A percentile compares a stretch with the other conserved stretches of the same genome.
These are phyloP conservation scores for Misgurnus mizolepis DNA, from an alignment of 2,113 vertebrate genomes.

Conservation along the genomic window DNA sequence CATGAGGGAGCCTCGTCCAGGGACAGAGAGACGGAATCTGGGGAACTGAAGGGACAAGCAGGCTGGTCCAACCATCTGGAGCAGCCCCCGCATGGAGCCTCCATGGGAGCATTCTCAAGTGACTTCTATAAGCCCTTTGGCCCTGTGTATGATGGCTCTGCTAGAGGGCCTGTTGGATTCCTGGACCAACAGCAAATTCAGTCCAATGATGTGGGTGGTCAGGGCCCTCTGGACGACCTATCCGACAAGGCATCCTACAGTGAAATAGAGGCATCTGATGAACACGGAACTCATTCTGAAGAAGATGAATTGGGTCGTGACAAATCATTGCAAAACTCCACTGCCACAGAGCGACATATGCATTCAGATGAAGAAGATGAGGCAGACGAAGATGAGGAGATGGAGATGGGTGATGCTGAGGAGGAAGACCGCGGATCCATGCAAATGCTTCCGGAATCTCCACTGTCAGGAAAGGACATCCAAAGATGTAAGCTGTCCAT, in stretches of 20 bases:
- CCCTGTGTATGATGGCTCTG: conserved; percentile 79
- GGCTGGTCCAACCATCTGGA: conserved; percentile 88
- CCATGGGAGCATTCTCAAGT: conserved; percentile 82
- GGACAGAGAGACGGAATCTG: conserved; percentile 76
- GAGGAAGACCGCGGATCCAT: conserved; percentile 66
- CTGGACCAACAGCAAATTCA: conserved; percentile 74
- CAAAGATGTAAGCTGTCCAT: conserved; percentile 46
- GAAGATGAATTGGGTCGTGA: conserved; percentile 78
- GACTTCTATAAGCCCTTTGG: conserved; percentile 96
- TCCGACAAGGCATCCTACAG: conserved; percentile 85
- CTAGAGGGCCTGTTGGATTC: conserved; percentile 76
- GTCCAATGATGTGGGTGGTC: conserved; percentile 73
- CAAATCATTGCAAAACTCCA: conserved; percentile 70
- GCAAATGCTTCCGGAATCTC: conserved; percentile 66
- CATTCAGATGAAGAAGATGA: conserved; percentile 66
- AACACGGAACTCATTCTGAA: conserved; percentile 81
- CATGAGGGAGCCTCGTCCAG: conserved; percentile 63
- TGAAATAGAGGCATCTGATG: conserved; percentile 85
- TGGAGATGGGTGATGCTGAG: conserved; percentile 65
- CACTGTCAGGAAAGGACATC: conserved; percentile 51
- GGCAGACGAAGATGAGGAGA: conserved; percentile 69
- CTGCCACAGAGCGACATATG: conserved; percentile 64
- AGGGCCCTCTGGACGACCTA: conserved; percentile 76
- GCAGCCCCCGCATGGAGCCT: conserved; percentile 58
- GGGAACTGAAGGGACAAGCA: conserved; percentile 77